Base-by-base conservation (phyloP, 1,140 invertebrate species). In the Drosophila tristis region DNA sequence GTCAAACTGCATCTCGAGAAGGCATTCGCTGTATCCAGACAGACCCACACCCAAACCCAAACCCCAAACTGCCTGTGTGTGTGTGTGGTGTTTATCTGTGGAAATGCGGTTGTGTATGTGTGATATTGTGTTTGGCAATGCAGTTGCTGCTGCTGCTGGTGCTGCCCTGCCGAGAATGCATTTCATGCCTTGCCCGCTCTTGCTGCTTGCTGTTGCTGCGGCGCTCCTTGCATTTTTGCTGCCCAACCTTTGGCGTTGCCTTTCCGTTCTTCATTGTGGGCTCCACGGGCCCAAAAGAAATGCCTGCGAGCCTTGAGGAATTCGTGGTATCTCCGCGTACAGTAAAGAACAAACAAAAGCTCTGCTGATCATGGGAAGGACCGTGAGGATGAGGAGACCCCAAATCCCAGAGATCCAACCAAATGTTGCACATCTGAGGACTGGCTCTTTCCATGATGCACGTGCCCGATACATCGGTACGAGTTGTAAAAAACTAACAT, bases 1-100 rank as follows among this genome's bases (percentile, higher is more conserved):
- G 84, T 89, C 82, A 87, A 89, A 87, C 78, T 87, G 79, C 84
- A 89, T 87, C 79, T 78, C 77, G 66, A 61, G 67, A 86, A 73
- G 78, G 74, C 78, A 65, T 74, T 62, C 55, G 50, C 82, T 77
- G 57, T 74, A 62, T 75, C 31, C 43, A 55, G 55, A 50, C 16
- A 48, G 25, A 20, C 20, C 20, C 20, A 20, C 1, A 20, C 20
- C 20, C 20, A 20, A 2, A 42, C 16, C 26, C 45, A 35, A 53
- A 25, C 11, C 31, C 55, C 62, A 42, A 57, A 55, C 63, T 11
- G 16, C 45, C 42, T 54, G 35, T 39, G 60, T 57, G 23, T 66
- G 29, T 67, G 43, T 66, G 44, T 55, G 16, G 61, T 47, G 45
- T 39, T 55, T 35, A 35, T 39, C 2, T 39, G n/a, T 57, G 8